Percentiles rank a stretch among this genome's conserved stretches.
phyloP scores from a whole-genome alignment of 2,113 vertebrate species.

The Phodopus roborovskii region DNA sequence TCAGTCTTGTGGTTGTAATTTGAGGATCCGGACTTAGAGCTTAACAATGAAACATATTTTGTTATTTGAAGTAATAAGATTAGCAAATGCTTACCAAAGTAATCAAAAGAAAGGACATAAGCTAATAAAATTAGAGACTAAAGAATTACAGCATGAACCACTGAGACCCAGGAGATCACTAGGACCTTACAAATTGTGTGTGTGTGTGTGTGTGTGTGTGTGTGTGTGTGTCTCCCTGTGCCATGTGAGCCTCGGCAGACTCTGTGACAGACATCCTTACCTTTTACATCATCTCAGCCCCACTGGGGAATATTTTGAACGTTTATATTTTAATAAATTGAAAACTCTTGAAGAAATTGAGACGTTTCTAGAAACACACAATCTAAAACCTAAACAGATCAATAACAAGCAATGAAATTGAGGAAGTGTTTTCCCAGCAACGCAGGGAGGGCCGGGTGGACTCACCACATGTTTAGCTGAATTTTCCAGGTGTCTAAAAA shows the following conservation, averaged over 20 bases:
- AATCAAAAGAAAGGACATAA: background rate
- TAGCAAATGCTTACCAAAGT: background rate
- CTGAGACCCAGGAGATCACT: background rate
- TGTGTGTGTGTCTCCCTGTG: background rate
- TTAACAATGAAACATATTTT: background rate
- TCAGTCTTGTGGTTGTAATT: too few species aligned
- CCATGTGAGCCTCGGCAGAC: background rate
- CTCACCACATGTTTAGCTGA: background rate
- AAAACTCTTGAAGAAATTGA: background rate
- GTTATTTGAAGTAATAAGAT: background rate
- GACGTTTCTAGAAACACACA: background rate
- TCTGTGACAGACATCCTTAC: background rate
- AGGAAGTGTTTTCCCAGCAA: background rate
- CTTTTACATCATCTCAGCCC: background rate
- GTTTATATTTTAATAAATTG: background rate
- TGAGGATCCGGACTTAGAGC: too few species aligned
- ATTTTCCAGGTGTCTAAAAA: background rate
- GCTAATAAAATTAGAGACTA: background rate
- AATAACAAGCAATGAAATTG: too few species aligned
- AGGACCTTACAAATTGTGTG: background rate
- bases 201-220: background rate
- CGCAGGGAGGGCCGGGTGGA: background rate
- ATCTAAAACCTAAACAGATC: background rate
- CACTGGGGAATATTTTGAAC: background rate
- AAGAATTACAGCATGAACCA: background rate